Evolutionary conservation across 2,888 invertebrate species (phyloP), one percentile per base, ranked within the genome.

Genomic region (Parascotia fuliginaria): DNA sequence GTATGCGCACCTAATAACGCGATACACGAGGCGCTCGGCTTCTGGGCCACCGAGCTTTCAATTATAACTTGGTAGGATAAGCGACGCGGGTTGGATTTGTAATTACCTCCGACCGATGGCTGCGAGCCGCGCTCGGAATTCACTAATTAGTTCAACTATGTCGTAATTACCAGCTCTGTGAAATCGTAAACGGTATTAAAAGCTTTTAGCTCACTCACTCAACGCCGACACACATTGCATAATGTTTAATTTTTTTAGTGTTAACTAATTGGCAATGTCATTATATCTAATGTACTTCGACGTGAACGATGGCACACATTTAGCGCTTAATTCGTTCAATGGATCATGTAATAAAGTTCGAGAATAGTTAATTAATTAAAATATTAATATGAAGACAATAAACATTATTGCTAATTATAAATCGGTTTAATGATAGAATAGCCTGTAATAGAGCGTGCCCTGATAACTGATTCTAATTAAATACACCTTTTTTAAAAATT

Each of bases 1-100:
- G 84, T 90, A 89, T 89, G 90, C 91, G 82, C 84, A 81, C 85
- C 87, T 88, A 89, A 89, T 90, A 89, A 89, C 85, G 81, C 82
- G 87, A 87, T 87, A 89, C 85, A 83, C 77, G 77, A 75, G 67
- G 65, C 71, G 68, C 51, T 64, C 75, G 77, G 81, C 85, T 89
- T 85, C 83, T 85, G 84, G 81, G 78, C 85, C 81, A 79, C 76
- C 78, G 82, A 82, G 85, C 85, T 84, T 89, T 89, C 89, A 90
- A 90, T 90, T 90, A 89, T 87, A 90, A 89, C 76, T 87, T 84
- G 77, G 81, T 68, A 75, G 81, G 81, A 85, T 87, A 83, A 86
- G 81, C 82, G 83, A 81, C 84, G 82, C 74, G 78, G 79, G 72
- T 77, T 74, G 77, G 79, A 79, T 83, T 80, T 72, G 76, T 85